phyloP scores from a whole-genome alignment of 2,888 invertebrate species.

The Saturnia japonica region DNA sequence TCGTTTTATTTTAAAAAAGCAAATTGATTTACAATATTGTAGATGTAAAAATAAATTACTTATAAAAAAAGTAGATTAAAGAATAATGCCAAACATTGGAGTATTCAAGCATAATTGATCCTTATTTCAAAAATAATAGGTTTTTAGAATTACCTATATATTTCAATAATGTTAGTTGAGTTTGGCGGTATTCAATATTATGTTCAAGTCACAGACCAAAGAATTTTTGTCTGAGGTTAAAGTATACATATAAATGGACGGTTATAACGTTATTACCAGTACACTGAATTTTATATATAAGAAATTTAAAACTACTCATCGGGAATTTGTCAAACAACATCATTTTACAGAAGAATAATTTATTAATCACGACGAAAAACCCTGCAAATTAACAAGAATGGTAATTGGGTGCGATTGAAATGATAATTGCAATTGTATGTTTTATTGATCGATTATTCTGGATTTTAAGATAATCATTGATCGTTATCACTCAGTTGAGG shows the following conservation, averaged over 20 bases:
- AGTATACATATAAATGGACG: conserved; percentile 6
- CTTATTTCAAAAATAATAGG: too few relatives aligned
- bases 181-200: too few relatives aligned
- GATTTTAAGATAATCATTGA: too few relatives aligned
- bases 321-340: neutral
- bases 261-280: neutral
- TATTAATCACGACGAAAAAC: too few relatives aligned
- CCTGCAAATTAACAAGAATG: too few relatives aligned
- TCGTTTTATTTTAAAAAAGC: conserved; percentile 32
- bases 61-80: neutral
- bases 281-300: neutral
- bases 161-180: too few relatives aligned
- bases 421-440: neutral
- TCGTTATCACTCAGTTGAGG: too few relatives aligned
- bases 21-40: neutral
- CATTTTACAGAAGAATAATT: neutral
- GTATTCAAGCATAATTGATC: neutral
- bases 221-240: too few relatives aligned
- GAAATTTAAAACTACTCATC: neutral
- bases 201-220: too few relatives aligned
- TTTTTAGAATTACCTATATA: too few relatives aligned
- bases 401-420: neutral
- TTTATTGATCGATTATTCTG: too few relatives aligned
- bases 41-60: neutral
- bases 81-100: neutral